These are phyloP conservation scores for Solenodon paradoxus DNA, from an alignment of 2,113 vertebrate species.

Conservation along the genomic window DNA sequence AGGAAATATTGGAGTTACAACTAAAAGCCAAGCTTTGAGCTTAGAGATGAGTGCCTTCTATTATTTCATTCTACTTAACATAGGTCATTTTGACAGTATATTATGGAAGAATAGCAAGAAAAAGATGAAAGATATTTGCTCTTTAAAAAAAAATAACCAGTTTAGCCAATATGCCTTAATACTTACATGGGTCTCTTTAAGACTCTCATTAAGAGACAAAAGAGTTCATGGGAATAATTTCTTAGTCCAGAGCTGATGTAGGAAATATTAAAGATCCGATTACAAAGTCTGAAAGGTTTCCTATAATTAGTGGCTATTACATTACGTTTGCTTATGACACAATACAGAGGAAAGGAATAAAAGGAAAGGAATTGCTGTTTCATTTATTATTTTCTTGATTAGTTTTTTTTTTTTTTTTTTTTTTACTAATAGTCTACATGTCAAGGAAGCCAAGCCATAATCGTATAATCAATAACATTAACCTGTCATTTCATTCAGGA, in stretches of 20 bases:
- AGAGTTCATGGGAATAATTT: slow-evolving; percentile 20
- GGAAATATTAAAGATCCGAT: slow-evolving; percentile 47
- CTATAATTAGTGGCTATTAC: slow-evolving; percentile 62
- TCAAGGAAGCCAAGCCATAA: slow-evolving; percentile 44
- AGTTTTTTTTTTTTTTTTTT: slow-evolving; percentile 37
- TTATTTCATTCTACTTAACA: not conserved
- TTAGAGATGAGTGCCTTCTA: not conserved
- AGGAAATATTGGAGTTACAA: not conserved
- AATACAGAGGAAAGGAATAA: slow-evolving; percentile 33
- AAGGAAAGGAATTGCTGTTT: slow-evolving; percentile 30
- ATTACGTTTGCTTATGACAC: slow-evolving; percentile 44
- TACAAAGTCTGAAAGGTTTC: slow-evolving; percentile 63
- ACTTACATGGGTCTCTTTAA: not conserved
- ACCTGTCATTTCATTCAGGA: slow-evolving; percentile 54
- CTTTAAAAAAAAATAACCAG: not conserved
- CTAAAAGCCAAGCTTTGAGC: not conserved
- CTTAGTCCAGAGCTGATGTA: slow-evolving; percentile 18
- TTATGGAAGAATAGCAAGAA: not conserved
- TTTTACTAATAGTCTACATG: slow-evolving; percentile 3
- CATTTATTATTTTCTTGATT: slow-evolving; percentile 55
- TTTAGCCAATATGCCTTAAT: not conserved
- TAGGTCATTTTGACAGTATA: not conserved
- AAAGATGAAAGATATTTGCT: not conserved
- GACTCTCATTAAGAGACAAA: not conserved
- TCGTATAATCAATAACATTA: slow-evolving; percentile 56